phyloP scores from a whole-genome alignment of 2,888 invertebrate species.

The Aleiodes testaceus region DNA sequence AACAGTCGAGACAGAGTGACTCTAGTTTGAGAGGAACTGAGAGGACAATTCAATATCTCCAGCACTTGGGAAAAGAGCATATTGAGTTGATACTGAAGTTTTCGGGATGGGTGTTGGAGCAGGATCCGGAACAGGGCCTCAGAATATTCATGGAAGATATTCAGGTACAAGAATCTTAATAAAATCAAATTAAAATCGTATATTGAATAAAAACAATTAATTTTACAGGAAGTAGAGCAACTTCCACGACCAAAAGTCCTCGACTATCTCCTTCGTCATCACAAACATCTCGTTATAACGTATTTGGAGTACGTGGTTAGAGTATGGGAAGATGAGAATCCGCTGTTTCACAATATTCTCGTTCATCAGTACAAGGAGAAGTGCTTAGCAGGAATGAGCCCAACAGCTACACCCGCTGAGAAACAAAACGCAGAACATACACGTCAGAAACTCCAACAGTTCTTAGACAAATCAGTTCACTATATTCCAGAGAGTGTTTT shows the following conservation, averaged over 20 bases:
- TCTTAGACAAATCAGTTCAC: conserved; percentile 85
- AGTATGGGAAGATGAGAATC: conserved; percentile 89
- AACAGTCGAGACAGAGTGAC: conserved; percentile 83
- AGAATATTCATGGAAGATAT: conserved; percentile 76
- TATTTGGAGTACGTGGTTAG: conserved; percentile 96
- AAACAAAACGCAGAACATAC: conserved; percentile 75
- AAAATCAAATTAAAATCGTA: no score
- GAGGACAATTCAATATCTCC: conserved; percentile 91
- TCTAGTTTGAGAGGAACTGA: conserved; percentile 87
- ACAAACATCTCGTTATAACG: conserved; percentile 87
- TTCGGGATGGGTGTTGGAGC: conserved; percentile 91
- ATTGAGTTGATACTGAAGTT: conserved; percentile 94
- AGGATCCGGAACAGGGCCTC: conserved; percentile 91
- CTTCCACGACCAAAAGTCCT: conserved; percentile 91
- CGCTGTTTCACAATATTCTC: conserved; percentile 92
- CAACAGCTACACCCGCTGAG: conserved; percentile 70
- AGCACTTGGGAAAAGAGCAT: conserved; percentile 85
- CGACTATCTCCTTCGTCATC: conserved; percentile 89
- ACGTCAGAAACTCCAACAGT: conserved; percentile 81
- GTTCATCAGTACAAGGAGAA: conserved; percentile 92
- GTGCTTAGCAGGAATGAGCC: conserved; percentile 64
- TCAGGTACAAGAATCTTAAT: conserved; percentile 52
- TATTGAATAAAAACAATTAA: conserved; percentile 9
- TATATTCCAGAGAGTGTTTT: conserved; percentile 92
- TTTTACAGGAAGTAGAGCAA: conserved; percentile 85